A percentile compares a stretch with the other conserved stretches of the same genome.
phyloP scores from a whole-genome alignment of 2,113 vertebrate species.

The Vicugna pacos region DNA sequence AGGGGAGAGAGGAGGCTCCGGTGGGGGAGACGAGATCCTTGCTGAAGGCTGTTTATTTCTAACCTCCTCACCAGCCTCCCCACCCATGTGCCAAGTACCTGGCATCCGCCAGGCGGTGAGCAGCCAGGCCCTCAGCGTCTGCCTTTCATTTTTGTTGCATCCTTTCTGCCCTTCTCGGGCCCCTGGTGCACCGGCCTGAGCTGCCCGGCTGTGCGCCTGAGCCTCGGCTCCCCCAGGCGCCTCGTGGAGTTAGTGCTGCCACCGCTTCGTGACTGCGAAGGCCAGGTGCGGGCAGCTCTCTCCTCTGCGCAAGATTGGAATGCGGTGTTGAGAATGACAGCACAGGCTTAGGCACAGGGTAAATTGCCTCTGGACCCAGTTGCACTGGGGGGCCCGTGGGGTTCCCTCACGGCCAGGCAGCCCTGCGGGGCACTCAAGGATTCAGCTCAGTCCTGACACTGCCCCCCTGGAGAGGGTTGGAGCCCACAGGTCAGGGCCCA shows the following conservation, averaged over 20 bases:
- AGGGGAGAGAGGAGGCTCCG: not conserved
- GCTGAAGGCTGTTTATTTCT: not conserved
- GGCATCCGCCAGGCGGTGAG: too few species aligned
- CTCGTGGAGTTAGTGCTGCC: not conserved
- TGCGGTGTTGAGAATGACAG: not conserved
- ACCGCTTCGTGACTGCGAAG: not conserved
- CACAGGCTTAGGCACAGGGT: too few species aligned
- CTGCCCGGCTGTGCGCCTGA: rapidly evolving
- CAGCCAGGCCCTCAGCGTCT: too few species aligned
- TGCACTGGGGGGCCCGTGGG: too few species aligned
- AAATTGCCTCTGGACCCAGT: not conserved
- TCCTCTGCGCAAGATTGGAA: not conserved
- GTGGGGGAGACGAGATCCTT: not conserved
- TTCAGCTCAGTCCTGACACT: not conserved
- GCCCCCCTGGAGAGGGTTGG: too few species aligned
- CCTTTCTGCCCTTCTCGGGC: not conserved
- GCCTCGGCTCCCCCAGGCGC: not conserved
- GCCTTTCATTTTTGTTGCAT: not conserved
- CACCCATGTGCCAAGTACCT: too few species aligned
- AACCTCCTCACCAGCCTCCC: not conserved
- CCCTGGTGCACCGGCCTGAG: not conserved
- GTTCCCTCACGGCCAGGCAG: not conserved
- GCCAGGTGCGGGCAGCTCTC: not conserved
- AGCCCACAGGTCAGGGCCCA: not conserved
- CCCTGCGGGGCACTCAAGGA: not conserved